Percentiles rank a stretch among this genome's conserved stretches.
These are phyloP conservation scores for Clytia hemisphaerica DNA, from an alignment of 30 jellyfish, hydroid and myxozoan species.

Conservation along the genomic window DNA sequence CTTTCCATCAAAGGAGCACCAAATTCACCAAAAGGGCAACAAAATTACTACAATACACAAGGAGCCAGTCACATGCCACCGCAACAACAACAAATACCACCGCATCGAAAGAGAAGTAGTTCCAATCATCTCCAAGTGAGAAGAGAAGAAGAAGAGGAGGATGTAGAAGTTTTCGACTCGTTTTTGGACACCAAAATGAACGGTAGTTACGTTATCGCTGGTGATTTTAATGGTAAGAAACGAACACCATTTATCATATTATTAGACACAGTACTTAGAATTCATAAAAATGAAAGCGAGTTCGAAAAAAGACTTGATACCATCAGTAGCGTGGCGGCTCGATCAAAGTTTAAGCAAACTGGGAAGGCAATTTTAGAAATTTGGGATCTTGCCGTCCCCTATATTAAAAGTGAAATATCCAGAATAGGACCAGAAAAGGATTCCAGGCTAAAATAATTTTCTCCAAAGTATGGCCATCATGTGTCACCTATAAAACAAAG, in stretches of 20 bases:
- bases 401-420: not conserved
- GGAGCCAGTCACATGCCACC: no score
- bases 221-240: conserved; percentile 89
- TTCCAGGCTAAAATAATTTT: not conserved
- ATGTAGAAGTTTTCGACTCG: conserved; percentile 25
- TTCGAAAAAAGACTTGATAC: not conserved
- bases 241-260: not conserved
- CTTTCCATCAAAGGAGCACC: no score
- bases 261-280: not conserved
- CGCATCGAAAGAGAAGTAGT: no score
- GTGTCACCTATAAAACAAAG: not conserved
- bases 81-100: no score
- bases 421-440: no score
- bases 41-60: no score
- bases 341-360: no score
- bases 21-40: no score
- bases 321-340: no score
- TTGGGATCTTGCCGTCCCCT: not conserved
- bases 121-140: no score
- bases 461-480: not conserved
- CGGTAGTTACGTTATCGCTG: conserved; percentile 77
- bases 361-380: not conserved
- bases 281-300: not conserved
- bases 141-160: not conserved
- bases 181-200: conserved; percentile 55